Evolutionary conservation across 1,140 invertebrate species (phyloP).

Genomic region (Battus philenor): DNA sequence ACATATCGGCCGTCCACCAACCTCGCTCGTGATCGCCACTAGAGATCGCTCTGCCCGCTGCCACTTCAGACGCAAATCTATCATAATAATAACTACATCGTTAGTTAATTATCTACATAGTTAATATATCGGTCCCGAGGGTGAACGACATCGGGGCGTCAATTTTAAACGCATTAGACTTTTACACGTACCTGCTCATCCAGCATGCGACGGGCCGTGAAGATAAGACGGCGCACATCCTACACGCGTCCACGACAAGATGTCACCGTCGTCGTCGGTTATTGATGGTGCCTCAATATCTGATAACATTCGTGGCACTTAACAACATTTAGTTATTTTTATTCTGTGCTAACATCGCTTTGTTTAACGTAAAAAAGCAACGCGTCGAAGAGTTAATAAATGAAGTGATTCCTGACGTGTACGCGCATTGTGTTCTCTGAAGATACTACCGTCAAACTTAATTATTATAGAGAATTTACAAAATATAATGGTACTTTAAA

Average conservation of each 20-base stretch:
- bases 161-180: conserved; percentile 31
- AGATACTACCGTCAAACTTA: too few species aligned
- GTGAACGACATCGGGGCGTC: conserved; percentile 8
- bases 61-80: too few species aligned
- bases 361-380: conserved; percentile 2
- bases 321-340: conserved; percentile 14
- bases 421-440: too few species aligned
- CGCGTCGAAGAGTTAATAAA: not conserved
- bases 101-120: too few species aligned
- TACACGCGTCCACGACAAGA: conserved; percentile 14
- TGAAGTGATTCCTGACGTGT: not conserved
- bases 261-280: conserved; percentile 21
- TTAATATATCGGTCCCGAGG: too few species aligned
- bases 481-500: too few species aligned
- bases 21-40: too few species aligned
- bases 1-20: too few species aligned
- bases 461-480: too few species aligned
- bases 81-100: too few species aligned
- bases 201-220: conserved; percentile 14
- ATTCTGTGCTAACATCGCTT: conserved; percentile 10
- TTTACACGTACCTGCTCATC: conserved; percentile 16
- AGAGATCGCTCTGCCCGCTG: too few species aligned
- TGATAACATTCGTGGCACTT: conserved; percentile 14
- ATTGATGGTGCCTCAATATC: conserved; percentile 22
- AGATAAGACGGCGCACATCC: conserved; percentile 19